Evolutionary conservation across 2,113 vertebrate species (phyloP).

Genomic region (Glaucidium brasilianum): DNA sequence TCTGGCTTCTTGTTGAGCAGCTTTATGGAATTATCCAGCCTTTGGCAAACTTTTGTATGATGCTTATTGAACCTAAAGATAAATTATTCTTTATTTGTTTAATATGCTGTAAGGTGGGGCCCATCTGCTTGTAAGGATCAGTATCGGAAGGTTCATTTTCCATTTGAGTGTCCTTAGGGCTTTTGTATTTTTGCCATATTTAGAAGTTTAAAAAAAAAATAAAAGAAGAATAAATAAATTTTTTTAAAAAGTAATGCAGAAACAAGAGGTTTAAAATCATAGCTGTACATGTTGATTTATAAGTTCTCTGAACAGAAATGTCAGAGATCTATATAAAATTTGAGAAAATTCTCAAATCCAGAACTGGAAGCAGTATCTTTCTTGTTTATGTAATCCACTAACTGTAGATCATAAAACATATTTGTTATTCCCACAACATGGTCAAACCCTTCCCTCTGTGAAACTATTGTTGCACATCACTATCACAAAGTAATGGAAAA

Average conservation of each 20-base stretch:
- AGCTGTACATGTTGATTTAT: background rate
- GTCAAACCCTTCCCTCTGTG: background rate
- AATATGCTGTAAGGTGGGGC: background rate
- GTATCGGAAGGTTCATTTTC: background rate
- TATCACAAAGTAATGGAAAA: constrained; percentile 8
- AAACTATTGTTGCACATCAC: background rate
- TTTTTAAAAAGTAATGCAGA: background rate
- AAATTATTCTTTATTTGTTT: constrained; percentile 51
- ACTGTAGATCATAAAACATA: background rate
- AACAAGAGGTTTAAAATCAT: background rate
- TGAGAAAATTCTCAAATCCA: background rate
- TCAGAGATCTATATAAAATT: background rate
- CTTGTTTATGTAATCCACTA: background rate
- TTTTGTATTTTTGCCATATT: background rate
- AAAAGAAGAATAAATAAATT: background rate
- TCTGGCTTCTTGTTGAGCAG: constrained; percentile 14
- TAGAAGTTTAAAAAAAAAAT: background rate
- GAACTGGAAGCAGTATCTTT: background rate
- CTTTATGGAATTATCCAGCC: constrained; percentile 50
- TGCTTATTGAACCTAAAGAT: constrained; percentile 42
- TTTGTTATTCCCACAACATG: background rate
- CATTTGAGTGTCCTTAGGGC: background rate
- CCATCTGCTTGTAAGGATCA: background rate
- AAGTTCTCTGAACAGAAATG: background rate
- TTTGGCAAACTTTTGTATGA: constrained; percentile 42